A percentile compares a stretch with the other conserved stretches of the same genome.
Conservation (phyloP, 2,797 vertebrate species). For the Aythya fuligula region DNA sequence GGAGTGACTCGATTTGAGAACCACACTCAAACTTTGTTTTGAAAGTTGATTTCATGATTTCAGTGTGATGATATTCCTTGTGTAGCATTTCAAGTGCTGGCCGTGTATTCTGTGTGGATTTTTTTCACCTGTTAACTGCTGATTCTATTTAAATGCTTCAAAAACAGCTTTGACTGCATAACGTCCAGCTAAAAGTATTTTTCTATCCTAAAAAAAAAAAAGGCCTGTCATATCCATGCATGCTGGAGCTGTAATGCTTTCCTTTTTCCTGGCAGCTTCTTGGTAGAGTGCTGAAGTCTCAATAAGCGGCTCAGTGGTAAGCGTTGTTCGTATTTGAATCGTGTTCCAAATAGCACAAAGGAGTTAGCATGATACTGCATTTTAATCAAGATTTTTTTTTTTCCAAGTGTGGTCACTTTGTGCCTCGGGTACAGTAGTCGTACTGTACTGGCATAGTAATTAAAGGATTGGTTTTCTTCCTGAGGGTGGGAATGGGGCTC, state of each 20-base stretch:
- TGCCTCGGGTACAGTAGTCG: conserved; percentile 30
- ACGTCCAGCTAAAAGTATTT: conserved; percentile 53
- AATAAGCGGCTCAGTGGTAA: background rate
- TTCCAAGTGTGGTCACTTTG: conserved; percentile 51
- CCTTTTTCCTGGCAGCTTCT: conserved; percentile 31
- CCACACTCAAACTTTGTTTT: background rate
- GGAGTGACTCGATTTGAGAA: background rate
- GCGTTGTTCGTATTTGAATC: background rate
- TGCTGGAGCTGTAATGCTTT: background rate
- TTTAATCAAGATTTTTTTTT: conserved; percentile 59
- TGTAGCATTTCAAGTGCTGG: background rate
- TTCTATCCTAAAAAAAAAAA: conserved; percentile 12
- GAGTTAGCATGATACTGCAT: conserved; percentile 6
- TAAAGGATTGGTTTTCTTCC: background rate
- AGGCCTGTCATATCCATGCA: conserved; percentile 6
- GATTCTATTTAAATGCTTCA: conserved; percentile 37
- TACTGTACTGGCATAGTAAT: background rate
- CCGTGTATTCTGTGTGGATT: background rate
- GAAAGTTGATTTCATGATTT: background rate
- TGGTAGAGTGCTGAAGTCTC: conserved; percentile 25
- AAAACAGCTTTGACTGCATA: conserved; percentile 20
- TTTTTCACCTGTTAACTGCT: conserved; percentile 21
- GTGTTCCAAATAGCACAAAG: conserved; percentile 29
- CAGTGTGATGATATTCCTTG: background rate
- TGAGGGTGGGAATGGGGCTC: conserved; percentile 1